A percentile compares a stretch with the other conserved stretches of the same genome.
Conservation (phyloP, 2,888 invertebrate genomes). For the Archips xylosteana region DNA sequence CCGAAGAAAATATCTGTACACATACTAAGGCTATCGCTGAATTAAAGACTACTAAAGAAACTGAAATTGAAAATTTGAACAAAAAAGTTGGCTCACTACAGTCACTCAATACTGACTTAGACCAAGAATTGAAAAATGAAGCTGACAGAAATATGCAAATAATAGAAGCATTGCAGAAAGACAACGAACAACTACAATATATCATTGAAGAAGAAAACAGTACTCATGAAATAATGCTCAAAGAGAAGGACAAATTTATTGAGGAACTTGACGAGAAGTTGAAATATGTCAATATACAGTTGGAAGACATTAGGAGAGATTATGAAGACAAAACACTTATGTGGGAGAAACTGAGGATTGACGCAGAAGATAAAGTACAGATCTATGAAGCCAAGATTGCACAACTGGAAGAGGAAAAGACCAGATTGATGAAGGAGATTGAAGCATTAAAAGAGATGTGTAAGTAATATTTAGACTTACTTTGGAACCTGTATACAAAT, state of each 20-base stretch:
- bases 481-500: not conserved
- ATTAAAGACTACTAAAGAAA: constrained; percentile 48
- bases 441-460: constrained; percentile 56
- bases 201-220: constrained; percentile 61
- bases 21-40: constrained; percentile 46
- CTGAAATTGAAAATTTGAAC: constrained; percentile 50
- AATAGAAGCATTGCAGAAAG: constrained; percentile 56
- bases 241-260: constrained; percentile 61
- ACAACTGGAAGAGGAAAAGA: constrained; percentile 47
- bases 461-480: constrained; percentile 54
- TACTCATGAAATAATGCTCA: constrained; percentile 57
- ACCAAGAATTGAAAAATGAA: constrained; percentile 54
- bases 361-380: constrained; percentile 50
- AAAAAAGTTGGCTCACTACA: constrained; percentile 50
- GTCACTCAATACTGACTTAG: constrained; percentile 48
- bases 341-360: constrained; percentile 56
- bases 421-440: constrained; percentile 29
- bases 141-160: constrained; percentile 51
- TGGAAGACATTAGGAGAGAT: constrained; percentile 54
- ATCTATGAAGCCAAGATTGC: constrained; percentile 49
- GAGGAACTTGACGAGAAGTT: constrained; percentile 57
- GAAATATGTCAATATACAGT: constrained; percentile 49
- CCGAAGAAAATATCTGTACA: constrained; percentile 48
- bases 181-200: constrained; percentile 62
- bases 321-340: constrained; percentile 55